Evolutionary conservation across 2,888 invertebrate genomes (phyloP), one percentile per base, ranked within the genome.

Genomic region (Coleophora deauratella): DNA sequence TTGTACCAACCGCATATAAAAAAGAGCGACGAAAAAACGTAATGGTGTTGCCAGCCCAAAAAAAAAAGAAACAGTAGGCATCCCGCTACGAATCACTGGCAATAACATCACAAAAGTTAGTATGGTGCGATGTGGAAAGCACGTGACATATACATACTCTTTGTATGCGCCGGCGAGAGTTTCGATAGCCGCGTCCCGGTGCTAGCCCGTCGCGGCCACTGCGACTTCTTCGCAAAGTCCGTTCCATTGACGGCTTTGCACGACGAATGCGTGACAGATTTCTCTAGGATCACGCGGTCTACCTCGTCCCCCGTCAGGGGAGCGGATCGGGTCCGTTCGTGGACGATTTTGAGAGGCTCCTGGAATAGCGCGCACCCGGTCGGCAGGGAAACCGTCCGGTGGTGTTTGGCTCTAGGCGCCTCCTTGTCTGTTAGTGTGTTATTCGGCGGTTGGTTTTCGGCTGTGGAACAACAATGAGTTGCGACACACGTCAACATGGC

Each of bases 241-340:
- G 56, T 64, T 49, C 80, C 80, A 62, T 77, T 78, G 57, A 74
- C 69, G 40, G 74, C 59, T 52, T 70, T 74, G 55, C 76, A 74
- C 35, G 78, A 74, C 12, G 73, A 71, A 45, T 78, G 71, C 41
- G 63, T 61, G 35, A 62, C 60, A 7, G 63, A 59, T 50, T 74
- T 71, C 59, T 77, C 79, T 44, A 72, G 54, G n/a, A 66, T 56
- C 40, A 66, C 70, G 12, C 67, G 58, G 43, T 75, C 73, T 42
- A 76, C 66, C 54, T 86, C 85, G 47, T 85, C 88, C 44, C 88
- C 89, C 7, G 89, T 87, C 50, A 91, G 71, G 47, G 91, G 91
- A 66, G 91, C 89, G 61, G 91, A 91, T 66, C 91, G 85, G 50
- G 91, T 91, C 68, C 91, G 86, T 71, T 89, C 91, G 75, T 92